These are phyloP conservation scores for Hirudo medicinalis DNA, from an alignment of 1,140 invertebrate species.

Conservation along the genomic window DNA sequence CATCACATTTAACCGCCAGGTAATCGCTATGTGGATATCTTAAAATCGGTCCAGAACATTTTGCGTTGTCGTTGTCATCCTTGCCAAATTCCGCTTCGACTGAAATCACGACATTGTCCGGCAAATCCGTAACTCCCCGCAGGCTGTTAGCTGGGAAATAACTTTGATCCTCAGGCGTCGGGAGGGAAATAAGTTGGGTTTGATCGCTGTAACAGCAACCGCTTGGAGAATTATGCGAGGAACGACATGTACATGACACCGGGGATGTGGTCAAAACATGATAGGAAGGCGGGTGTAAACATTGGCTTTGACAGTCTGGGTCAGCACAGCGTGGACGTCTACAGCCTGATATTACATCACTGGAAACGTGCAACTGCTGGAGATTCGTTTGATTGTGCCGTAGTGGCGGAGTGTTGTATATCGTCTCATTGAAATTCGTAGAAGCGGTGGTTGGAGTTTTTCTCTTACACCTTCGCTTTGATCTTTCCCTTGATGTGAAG, in stretches of 20 bases:
- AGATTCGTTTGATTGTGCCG: background rate
- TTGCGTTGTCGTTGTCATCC: background rate
- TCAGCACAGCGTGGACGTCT: background rate
- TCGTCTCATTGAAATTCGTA: slow-evolving; percentile 8
- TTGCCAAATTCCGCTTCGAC: background rate
- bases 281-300: slow-evolving; percentile 9
- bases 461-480: too few species aligned
- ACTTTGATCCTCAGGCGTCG: background rate
- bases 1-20: slow-evolving; percentile 7
- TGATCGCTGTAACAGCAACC: slow-evolving; percentile 8
- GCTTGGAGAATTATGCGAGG: background rate
- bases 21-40: background rate
- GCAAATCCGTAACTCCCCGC: too few species aligned
- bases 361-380: slow-evolving; percentile 3
- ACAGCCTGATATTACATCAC: slow-evolving; percentile 1
- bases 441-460: background rate
- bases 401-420: slow-evolving; percentile 6
- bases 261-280: too few species aligned
- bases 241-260: background rate
- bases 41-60: background rate
- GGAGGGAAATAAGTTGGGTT: slow-evolving; percentile 7
- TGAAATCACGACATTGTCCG: background rate
- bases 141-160: background rate
- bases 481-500: too few species aligned
- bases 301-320: background rate